phyloP scores from a whole-genome alignment of 2,888 invertebrate genomes.

The Perizoma flavofasciatum region DNA sequence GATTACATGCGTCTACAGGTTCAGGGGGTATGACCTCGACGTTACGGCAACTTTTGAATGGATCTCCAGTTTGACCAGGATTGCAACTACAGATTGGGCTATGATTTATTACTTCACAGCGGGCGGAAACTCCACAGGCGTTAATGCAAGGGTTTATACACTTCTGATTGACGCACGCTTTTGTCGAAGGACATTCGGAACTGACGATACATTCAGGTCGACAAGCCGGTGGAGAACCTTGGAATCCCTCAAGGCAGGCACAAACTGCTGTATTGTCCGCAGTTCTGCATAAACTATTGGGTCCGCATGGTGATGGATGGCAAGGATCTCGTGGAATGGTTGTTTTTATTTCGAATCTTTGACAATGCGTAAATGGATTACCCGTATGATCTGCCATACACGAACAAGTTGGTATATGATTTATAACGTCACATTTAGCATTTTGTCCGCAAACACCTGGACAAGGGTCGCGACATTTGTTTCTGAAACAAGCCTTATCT shows the following conservation, averaged over 20 bases:
- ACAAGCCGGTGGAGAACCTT: constrained; percentile 91
- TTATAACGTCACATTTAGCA: constrained; percentile 89
- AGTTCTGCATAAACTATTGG: constrained; percentile 90
- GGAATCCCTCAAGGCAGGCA: constrained; percentile 89
- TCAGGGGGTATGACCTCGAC: constrained; percentile 63
- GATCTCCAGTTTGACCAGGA: constrained; percentile 90
- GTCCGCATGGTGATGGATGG: constrained; percentile 90
- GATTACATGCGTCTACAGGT: constrained; percentile 85
- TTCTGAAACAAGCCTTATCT: constrained; percentile 88
- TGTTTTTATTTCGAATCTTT: constrained; percentile 56
- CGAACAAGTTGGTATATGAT: constrained; percentile 89
- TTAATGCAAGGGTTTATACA: constrained; percentile 93
- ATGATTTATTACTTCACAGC: constrained; percentile 92
- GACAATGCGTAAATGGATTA: constrained; percentile 87
- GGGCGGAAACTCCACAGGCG: constrained; percentile 90
- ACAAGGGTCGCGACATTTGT: constrained; percentile 90
- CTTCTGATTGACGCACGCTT: constrained; percentile 92
- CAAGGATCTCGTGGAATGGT: constrained; percentile 86
- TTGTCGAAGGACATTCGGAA: constrained; percentile 91
- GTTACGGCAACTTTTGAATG: constrained; percentile 89
- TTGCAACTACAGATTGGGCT: constrained; percentile 94
- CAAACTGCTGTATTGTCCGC: constrained; percentile 91
- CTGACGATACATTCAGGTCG: constrained; percentile 93
- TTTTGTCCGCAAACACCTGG: constrained; percentile 89
- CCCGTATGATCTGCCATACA: constrained; percentile 88